phyloP scores from a whole-genome alignment of 2,113 vertebrate genomes.

The Phalacrocorax carbo region DNA sequence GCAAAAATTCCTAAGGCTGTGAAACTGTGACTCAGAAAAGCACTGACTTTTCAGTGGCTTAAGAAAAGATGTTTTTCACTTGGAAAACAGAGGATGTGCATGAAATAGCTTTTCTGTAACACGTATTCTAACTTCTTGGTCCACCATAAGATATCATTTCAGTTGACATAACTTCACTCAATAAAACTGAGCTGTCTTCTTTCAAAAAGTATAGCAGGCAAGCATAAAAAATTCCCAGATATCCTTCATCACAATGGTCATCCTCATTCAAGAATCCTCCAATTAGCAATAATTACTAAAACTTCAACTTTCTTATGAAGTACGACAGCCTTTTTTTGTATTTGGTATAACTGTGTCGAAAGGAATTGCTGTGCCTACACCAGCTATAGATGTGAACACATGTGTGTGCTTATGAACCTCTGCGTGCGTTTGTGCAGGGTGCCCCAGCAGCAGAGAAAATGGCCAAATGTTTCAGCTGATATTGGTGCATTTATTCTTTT shows the following conservation, averaged over 20 bases:
- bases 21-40: background rate
- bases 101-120: background rate
- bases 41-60: background rate
- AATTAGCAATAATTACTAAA: background rate
- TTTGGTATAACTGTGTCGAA: background rate
- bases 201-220: background rate
- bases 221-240: background rate
- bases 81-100: accelerated
- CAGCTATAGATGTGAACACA: background rate
- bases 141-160: background rate
- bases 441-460: background rate
- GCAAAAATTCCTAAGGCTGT: background rate
- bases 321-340: background rate
- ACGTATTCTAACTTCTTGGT: background rate
- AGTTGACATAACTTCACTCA: background rate
- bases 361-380: background rate
- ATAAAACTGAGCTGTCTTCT: background rate
- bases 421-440: accelerated
- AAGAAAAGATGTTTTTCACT: background rate
- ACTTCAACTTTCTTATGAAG: background rate
- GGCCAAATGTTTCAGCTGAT: background rate
- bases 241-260: background rate
- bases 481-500: background rate
- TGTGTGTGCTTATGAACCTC: accelerated
- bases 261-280: background rate